phyloP scores from a whole-genome alignment of 1,140 invertebrate species.

The Potamilus streckersoni region DNA sequence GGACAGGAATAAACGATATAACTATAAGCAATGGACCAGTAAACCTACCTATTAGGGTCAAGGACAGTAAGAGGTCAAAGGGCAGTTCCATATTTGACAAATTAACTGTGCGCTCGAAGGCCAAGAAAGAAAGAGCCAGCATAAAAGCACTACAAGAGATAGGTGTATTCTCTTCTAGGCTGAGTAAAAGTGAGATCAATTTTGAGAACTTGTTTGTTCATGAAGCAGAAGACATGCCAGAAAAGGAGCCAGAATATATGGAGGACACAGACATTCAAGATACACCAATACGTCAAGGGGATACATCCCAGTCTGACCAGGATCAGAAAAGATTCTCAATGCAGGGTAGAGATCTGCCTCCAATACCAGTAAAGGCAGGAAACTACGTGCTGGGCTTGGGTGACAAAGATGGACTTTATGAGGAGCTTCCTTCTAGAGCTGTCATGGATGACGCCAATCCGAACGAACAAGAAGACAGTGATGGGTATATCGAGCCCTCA shows the following conservation, averaged over 20 bases:
- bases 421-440: constrained; percentile 12
- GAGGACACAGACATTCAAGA: constrained; percentile 1
- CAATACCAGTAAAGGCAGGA: constrained; percentile 39
- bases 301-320: constrained; percentile 13
- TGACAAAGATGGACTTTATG: constrained; percentile 31
- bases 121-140: constrained; percentile 55
- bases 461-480: constrained; percentile 37
- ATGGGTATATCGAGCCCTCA: constrained; percentile 59
- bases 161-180: constrained; percentile 57
- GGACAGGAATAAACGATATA: not conserved
- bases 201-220: constrained; percentile 52
- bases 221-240: not conserved
- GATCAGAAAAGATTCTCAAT: constrained; percentile 20
- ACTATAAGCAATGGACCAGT: constrained; percentile 10
- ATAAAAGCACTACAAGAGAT: constrained; percentile 55
- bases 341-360: constrained; percentile 56
- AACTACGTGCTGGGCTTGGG: constrained; percentile 35
- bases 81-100: constrained; percentile 53
- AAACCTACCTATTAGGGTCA: constrained; percentile 49
- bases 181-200: constrained; percentile 51
- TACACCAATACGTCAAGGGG: not conserved
- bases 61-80: constrained; percentile 54
- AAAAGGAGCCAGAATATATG: constrained; percentile 1
- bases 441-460: constrained; percentile 5
- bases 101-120: constrained; percentile 51